phyloP scores from a whole-genome alignment of 1,140 invertebrate genomes.

The Pseudomyrmex sp. region DNA sequence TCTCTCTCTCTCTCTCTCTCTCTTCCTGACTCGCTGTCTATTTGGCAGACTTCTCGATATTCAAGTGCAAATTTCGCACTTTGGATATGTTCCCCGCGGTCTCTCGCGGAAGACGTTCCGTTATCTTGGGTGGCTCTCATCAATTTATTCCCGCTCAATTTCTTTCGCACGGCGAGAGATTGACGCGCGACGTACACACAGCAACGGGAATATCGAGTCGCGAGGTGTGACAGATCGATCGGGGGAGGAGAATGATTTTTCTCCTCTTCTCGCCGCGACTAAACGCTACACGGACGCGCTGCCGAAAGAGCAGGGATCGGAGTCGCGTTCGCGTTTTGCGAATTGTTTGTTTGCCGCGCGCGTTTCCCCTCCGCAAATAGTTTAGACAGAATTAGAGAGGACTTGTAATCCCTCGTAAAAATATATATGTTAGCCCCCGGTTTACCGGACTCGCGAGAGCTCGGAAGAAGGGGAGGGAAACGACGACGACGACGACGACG shows the following conservation, averaged over 20 bases:
- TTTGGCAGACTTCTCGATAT: constrained; percentile 22
- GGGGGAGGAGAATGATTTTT: not conserved
- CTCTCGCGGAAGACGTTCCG: not conserved
- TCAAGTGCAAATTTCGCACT: constrained; percentile 34
- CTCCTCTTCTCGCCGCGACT: not conserved
- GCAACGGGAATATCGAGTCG: constrained; percentile 12
- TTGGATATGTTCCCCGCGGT: not conserved
- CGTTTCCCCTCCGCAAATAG: constrained; percentile 65
- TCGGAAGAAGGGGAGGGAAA: constrained; percentile 47
- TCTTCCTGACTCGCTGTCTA: not conserved
- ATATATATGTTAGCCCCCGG: constrained; percentile 74
- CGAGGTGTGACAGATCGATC: not conserved
- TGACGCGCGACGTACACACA: constrained; percentile 1
- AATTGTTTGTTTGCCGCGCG: constrained; percentile 57
- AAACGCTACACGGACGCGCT: not conserved
- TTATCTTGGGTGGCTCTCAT: constrained; percentile 13
- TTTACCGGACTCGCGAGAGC: constrained; percentile 69
- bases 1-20: constrained; percentile 21
- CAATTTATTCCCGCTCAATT: constrained; percentile 47
- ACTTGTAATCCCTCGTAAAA: constrained; percentile 77
- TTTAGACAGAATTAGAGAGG: constrained; percentile 77
- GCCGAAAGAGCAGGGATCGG: not conserved
- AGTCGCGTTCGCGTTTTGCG: constrained; percentile 8
- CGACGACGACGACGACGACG: not conserved
- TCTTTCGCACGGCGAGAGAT: not conserved